phyloP scores from a whole-genome alignment of 2,888 invertebrate species.

The Philopedon plagiatum region DNA sequence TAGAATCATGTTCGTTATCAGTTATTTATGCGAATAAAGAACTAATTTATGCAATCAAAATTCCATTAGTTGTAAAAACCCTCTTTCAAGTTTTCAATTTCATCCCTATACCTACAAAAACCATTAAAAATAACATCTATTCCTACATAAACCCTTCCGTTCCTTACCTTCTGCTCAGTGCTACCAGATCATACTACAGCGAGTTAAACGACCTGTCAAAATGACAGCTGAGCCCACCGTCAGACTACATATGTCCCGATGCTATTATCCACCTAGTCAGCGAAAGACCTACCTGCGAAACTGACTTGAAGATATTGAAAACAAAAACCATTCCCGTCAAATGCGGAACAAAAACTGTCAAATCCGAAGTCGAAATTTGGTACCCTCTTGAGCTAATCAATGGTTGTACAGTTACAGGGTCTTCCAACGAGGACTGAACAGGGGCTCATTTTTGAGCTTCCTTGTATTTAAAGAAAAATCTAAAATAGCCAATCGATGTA shows the following conservation, averaged over 20 bases:
- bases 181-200: background rate
- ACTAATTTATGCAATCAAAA: constrained; percentile 40
- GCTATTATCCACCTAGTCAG: background rate
- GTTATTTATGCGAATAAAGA: constrained; percentile 44
- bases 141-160: constrained; percentile 18
- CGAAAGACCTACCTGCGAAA: constrained; percentile 1
- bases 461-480: too few species aligned
- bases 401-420: too few species aligned
- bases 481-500: too few species aligned
- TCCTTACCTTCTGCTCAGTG: constrained; percentile 12
- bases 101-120: background rate
- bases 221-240: background rate
- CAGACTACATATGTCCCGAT: background rate
- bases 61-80: constrained; percentile 33
- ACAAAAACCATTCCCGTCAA: background rate
- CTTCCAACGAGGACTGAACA: too few species aligned
- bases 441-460: too few species aligned
- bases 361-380: constrained; percentile 17
- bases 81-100: constrained; percentile 28
- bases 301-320: constrained; percentile 3
- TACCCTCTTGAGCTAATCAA: constrained; percentile 1
- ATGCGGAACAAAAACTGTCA: background rate
- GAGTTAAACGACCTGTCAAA: constrained; percentile 2
- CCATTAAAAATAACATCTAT: background rate
- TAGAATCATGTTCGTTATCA: constrained; percentile 33